Conservation (phyloP, 2,113 vertebrate genomes). For the Dascyllus trimaculatus region DNA sequence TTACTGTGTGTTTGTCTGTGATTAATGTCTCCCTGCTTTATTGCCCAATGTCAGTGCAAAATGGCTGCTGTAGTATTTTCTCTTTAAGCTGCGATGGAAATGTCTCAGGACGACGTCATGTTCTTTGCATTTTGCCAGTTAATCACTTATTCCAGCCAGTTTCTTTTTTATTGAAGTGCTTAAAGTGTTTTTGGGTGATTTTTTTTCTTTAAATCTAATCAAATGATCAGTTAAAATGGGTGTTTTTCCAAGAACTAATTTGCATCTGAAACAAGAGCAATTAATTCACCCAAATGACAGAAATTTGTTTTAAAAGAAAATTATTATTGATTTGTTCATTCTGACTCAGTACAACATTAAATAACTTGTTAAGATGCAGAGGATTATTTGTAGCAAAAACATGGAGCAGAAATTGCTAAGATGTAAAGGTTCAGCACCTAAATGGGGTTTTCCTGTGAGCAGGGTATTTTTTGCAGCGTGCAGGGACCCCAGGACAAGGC, state of each 20-base stretch:
- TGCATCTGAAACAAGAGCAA: constrained; percentile 45
- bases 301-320: background rate
- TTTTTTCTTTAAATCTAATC: constrained; percentile 30
- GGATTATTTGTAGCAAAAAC: background rate
- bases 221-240: constrained; percentile 36
- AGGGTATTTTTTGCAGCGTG: constrained; percentile 36
- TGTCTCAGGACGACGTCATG: constrained; percentile 30
- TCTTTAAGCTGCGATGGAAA: constrained; percentile 33
- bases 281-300: constrained; percentile 27
- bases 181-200: constrained; percentile 29
- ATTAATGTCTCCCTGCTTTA: constrained; percentile 31
- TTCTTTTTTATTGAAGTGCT: constrained; percentile 30
- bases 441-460: background rate
- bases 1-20: background rate
- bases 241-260: constrained; percentile 45
- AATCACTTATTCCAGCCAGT: constrained; percentile 36
- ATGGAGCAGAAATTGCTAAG: background rate
- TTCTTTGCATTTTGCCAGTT: constrained; percentile 53
- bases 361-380: background rate
- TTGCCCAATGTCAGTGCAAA: constrained; percentile 18
- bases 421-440: background rate
- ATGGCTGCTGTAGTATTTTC: constrained; percentile 11
- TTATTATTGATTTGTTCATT: constrained; percentile 26
- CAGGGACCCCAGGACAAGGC: constrained; percentile 6
- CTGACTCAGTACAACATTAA: constrained; percentile 6